phyloP scores from a whole-genome alignment of 2,797 vertebrate genomes.

The Chaetodon trifasciatus region DNA sequence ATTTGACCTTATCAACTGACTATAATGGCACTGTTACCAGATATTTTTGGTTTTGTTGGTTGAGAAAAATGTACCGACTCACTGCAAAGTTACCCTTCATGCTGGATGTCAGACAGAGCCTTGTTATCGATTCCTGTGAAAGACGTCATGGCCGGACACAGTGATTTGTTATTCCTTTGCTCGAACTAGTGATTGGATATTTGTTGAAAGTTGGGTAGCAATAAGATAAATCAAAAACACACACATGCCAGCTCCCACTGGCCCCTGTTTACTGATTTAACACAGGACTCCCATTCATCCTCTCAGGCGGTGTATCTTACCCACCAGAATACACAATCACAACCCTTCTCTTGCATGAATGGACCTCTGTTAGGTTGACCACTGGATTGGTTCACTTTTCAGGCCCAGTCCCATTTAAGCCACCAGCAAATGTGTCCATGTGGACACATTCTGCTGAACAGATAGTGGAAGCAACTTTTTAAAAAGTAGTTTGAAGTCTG shows the following conservation, averaged over 20 bases:
- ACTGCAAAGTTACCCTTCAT: no score
- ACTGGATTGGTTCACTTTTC: slow-evolving; percentile 37
- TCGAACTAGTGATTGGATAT: neutral
- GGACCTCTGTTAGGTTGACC: slow-evolving; percentile 65
- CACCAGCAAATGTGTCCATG: slow-evolving; percentile 19
- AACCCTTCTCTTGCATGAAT: slow-evolving; percentile 74
- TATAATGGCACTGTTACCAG: neutral
- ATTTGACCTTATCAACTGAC: neutral
- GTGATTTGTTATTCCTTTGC: neutral
- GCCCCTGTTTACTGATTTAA: slow-evolving; percentile 39
- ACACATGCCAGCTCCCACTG: slow-evolving; percentile 9
- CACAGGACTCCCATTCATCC: slow-evolving; percentile 73
- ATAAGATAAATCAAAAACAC: neutral
- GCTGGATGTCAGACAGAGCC: neutral
- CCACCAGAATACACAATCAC: slow-evolving; percentile 76
- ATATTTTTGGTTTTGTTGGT: neutral
- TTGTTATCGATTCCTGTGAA: neutral
- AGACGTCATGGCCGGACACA: neutral
- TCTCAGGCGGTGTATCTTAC: slow-evolving; percentile 48
- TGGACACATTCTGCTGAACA: slow-evolving; percentile 1
- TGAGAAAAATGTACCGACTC: neutral
- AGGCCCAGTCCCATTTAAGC: slow-evolving; percentile 36
- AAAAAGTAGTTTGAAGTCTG: neutral
- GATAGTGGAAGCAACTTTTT: neutral
- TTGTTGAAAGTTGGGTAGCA: neutral